Base-by-base conservation (phyloP, 2,113 vertebrate species). In the Brienomyrus longianalis region DNA sequence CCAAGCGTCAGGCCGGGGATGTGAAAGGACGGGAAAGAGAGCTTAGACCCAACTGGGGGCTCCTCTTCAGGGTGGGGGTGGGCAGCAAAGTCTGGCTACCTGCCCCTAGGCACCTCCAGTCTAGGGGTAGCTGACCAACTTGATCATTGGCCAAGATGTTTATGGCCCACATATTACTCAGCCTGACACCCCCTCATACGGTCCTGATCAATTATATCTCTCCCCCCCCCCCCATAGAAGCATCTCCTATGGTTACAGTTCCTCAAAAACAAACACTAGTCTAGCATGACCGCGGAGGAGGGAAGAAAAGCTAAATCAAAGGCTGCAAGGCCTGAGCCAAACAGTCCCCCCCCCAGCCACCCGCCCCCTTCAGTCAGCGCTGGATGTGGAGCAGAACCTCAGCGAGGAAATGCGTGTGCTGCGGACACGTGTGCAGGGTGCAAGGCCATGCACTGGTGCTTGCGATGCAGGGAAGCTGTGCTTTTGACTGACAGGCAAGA, bases 1-100 rank as follows among this genome's bases (percentile, higher is more conserved):
- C 94, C 94, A 95, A 93, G 92, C 94, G 96, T 95, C 94, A 94
- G 94, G 95, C 93, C 66, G 52, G 35, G 83, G 39, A 9, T 8
- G 35, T 39, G 15, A 56, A 83, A 80, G 50, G 50, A 80, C 15
- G 45, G 62, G 39, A 88, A 88, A 88, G 48, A 80, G 59, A 35
- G 48, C 70, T 35, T 80, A 54, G 74, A 48, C 23, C 39, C 39
- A 89, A 85, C 52, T 83, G 45, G 80, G 52, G 83, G 23, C 52
- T 89, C 19, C n/a, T 84, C 83, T 83, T 56, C 7, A 17, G 45
- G 17, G 80, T 19, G 80, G 80, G 19, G 11, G 80, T 19, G 89
- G 80, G 80, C 88, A 89, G 87, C 2, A 15, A 51, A 52, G 50
- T 51, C 45, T 21, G 39, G 74, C n/a, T 54, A 87, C 85, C 80